A percentile compares a stretch with the other conserved stretches of the same genome.
phyloP scores from a whole-genome alignment of 2,797 vertebrate genomes.

The Glossophaga mutica region DNA sequence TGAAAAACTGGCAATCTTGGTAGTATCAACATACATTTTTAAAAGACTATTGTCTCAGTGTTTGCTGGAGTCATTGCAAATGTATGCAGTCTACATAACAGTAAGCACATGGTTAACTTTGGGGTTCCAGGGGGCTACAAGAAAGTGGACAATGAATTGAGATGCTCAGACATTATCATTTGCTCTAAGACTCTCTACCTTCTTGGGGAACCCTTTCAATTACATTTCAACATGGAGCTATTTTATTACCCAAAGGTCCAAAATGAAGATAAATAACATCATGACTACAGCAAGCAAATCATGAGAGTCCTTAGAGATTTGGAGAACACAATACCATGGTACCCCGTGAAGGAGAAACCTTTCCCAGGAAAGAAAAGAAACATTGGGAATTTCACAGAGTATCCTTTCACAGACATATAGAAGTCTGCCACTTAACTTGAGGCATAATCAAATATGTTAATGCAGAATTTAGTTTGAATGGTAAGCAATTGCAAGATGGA shows the following conservation, averaged over 20 bases:
- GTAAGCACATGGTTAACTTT: not conserved
- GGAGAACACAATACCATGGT: not conserved
- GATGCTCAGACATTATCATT: not conserved
- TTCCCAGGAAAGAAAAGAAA: not conserved
- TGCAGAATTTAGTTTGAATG: not conserved
- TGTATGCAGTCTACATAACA: not conserved
- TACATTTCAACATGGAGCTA: not conserved
- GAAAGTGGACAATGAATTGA: not conserved
- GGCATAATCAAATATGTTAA: not conserved
- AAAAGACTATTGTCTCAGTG: not conserved
- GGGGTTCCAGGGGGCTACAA: not conserved
- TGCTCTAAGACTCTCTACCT: not conserved
- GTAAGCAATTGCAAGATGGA: not conserved
- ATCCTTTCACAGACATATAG: not conserved
- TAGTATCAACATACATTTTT: not conserved
- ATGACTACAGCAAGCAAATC: not conserved
- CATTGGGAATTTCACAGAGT: not conserved
- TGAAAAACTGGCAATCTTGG: not conserved
- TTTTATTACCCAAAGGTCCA: conserved; percentile 2
- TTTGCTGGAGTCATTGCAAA: not conserved
- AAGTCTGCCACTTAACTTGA: not conserved
- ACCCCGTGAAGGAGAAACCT: not conserved
- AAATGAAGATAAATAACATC: not conserved
- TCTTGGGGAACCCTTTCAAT: not conserved
- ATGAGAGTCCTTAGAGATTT: not conserved